Conservation (phyloP, 2,888 invertebrate species). For the Syrista parreyssii region DNA sequence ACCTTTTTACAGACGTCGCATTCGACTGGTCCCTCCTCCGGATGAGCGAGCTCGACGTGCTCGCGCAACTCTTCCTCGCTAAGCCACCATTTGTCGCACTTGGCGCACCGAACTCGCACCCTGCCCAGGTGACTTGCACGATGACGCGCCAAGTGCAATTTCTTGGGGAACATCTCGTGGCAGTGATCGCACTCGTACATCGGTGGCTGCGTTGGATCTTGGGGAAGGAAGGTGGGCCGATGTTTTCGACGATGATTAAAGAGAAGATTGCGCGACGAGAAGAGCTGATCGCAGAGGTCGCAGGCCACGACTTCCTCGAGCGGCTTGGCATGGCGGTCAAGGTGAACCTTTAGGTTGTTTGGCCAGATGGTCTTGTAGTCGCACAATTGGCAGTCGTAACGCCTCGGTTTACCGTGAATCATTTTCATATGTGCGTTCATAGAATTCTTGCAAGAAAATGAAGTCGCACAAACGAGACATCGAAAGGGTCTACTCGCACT, state of each 20-base stretch:
- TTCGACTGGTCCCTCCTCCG: slow-evolving; percentile 66
- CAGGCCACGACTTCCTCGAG: slow-evolving; percentile 1
- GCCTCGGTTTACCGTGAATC: neutral
- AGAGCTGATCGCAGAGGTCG: slow-evolving; percentile 62
- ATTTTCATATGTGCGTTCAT: neutral
- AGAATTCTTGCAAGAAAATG: slow-evolving; percentile 4
- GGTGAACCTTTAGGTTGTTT: slow-evolving; percentile 4
- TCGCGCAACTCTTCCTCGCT: slow-evolving; percentile 65
- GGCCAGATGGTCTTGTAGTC: slow-evolving; percentile 5
- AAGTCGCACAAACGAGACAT: neutral
- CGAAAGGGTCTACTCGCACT: neutral
- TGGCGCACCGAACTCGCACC: slow-evolving; percentile 43
- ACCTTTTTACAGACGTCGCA: slow-evolving; percentile 70
- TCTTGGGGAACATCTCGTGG: slow-evolving; percentile 27
- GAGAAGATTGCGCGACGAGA: slow-evolving; percentile 66
- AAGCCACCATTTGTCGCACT: slow-evolving; percentile 66
- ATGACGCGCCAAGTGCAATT: slow-evolving; percentile 20
- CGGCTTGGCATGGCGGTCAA: neutral
- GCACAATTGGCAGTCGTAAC: slow-evolving; percentile 20
- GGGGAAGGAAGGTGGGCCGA: slow-evolving; percentile 24
- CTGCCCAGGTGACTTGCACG: slow-evolving; percentile 14
- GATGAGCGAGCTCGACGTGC: slow-evolving; percentile 65
- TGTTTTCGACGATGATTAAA: slow-evolving; percentile 41
- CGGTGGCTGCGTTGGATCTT: slow-evolving; percentile 34
- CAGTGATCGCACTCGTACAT: slow-evolving; percentile 30